Percentiles rank a stretch among this genome's conserved stretches.
phyloP scores from a whole-genome alignment of 2,888 invertebrate species.

The Acanthosepion esculentum region DNA sequence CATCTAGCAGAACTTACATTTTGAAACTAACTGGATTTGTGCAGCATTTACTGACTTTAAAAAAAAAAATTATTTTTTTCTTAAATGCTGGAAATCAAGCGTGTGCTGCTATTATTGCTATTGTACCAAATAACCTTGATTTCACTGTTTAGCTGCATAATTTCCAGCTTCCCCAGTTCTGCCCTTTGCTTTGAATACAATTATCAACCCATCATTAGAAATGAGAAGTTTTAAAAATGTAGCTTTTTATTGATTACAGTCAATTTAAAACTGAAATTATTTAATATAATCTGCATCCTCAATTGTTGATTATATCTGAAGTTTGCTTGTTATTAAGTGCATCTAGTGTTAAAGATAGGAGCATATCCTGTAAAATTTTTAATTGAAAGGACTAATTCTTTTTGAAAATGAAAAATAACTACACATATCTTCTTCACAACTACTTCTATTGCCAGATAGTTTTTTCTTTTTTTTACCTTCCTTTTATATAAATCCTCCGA shows the following conservation, averaged over 20 bases:
- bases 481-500: neutral
- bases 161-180: neutral
- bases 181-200: neutral
- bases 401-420: neutral
- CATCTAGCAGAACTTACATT: conserved; percentile 33
- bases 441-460: neutral
- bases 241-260: neutral
- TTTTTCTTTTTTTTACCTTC: neutral
- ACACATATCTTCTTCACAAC: neutral
- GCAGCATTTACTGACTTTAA: conserved; percentile 10
- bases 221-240: neutral
- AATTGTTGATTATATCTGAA: neutral
- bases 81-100: neutral
- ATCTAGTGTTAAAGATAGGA: neutral
- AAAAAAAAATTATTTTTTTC: too few relatives aligned
- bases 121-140: conserved; percentile 33
- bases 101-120: neutral
- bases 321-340: neutral
- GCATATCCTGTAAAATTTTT: neutral
- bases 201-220: neutral
- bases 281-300: neutral
- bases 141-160: conserved; percentile 33
- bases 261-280: neutral
- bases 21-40: conserved; percentile 33
- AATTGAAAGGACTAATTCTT: neutral